Percentiles rank a stretch among this genome's conserved stretches.
Conservation (phyloP, 2,113 vertebrate species). For the Prunella fulvescens region DNA sequence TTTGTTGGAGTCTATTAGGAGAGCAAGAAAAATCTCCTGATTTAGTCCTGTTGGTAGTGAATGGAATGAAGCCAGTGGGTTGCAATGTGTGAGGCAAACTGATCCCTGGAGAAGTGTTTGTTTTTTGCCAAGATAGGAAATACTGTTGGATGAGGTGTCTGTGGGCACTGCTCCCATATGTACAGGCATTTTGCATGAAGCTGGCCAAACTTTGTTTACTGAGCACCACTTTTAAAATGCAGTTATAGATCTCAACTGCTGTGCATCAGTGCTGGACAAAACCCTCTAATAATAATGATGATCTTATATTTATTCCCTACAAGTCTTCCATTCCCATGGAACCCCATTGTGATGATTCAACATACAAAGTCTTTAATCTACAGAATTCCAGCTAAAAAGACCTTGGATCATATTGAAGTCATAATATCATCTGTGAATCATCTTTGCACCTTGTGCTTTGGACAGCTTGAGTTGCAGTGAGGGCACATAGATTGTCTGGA, state of each 20-base stretch:
- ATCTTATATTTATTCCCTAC: background rate
- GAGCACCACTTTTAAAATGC: background rate
- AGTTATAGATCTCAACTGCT: background rate
- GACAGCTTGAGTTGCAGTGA: too few relatives aligned
- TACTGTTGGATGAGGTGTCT: background rate
- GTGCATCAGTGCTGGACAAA: background rate
- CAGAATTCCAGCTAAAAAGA: background rate
- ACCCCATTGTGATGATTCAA: background rate
- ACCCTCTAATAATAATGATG: background rate
- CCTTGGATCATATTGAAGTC: background rate
- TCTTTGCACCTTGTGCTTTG: background rate
- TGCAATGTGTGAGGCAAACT: background rate
- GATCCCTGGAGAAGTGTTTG: background rate
- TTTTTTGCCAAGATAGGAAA: background rate
- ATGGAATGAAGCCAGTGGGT: background rate
- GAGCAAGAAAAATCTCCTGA: background rate
- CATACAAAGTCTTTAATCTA: fast-evolving
- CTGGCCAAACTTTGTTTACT: background rate
- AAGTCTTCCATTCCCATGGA: background rate
- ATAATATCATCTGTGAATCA: background rate
- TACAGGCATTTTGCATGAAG: background rate
- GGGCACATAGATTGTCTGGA: background rate
- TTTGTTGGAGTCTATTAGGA: background rate
- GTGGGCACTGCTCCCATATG: background rate
- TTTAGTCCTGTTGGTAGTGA: background rate